Percentiles rank a stretch among this genome's conserved stretches.
Conservation (phyloP, 2,113 vertebrate genomes). For the Perca schrenkii region DNA sequence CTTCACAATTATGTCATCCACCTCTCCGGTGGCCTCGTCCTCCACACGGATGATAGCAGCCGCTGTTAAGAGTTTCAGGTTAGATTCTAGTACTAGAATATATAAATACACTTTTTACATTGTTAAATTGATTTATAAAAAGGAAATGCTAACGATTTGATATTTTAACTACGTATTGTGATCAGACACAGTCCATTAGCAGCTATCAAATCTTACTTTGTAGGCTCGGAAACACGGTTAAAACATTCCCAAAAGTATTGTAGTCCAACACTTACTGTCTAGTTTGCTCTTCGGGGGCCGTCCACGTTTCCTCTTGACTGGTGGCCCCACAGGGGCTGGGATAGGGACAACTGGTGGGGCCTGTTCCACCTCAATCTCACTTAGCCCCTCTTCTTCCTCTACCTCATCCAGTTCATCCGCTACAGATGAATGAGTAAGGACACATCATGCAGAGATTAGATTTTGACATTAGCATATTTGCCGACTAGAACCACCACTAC, state of each 20-base stretch:
- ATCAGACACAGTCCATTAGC: not conserved
- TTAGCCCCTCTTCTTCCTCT: slow-evolving; percentile 86
- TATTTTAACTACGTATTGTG: not conserved
- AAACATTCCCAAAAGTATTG: not conserved
- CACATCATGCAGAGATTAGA: not conserved
- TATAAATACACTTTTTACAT: not conserved
- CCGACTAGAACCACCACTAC: not conserved
- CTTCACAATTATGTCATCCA: slow-evolving; percentile 98
- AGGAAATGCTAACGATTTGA: not conserved
- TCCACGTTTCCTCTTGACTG: slow-evolving; percentile 96
- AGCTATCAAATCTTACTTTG: not conserved
- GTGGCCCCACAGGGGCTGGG: slow-evolving; percentile 88
- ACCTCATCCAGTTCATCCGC: slow-evolving; percentile 90
- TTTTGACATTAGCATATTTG: not conserved
- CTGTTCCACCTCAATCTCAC: slow-evolving; percentile 89
- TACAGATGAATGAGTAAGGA: not conserved
- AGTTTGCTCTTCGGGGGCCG: slow-evolving; percentile 92
- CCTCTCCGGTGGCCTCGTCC: slow-evolving; percentile 93
- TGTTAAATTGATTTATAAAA: not conserved
- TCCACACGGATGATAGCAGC: slow-evolving; percentile 96
- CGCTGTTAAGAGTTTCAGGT: slow-evolving; percentile 72
- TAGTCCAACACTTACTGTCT: slow-evolving; percentile 56
- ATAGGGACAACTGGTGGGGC: slow-evolving; percentile 85
- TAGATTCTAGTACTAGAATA: not conserved
- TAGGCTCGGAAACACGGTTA: not conserved